These are phyloP conservation scores for Sylvia borin DNA, from an alignment of 2,797 vertebrate species.

Conservation along the genomic window DNA sequence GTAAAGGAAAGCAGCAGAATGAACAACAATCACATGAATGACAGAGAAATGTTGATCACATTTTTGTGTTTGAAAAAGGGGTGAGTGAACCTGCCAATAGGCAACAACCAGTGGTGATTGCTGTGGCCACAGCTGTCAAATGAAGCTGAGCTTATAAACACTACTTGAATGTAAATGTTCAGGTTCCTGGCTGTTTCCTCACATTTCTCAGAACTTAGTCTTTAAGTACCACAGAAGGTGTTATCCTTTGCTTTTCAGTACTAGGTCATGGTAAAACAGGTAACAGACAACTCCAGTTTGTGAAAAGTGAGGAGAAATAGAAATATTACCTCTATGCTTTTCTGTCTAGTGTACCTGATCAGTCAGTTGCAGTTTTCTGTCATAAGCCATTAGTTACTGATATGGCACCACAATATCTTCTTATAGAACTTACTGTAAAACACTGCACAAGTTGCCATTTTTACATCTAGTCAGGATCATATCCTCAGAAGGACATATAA, in stretches of 20 bases:
- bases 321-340: neutral
- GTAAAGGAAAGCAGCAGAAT: conserved; percentile 23
- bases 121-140: neutral
- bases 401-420: neutral
- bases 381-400: neutral
- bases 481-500: neutral
- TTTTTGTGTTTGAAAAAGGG: neutral
- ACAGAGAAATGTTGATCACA: neutral
- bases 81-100: neutral
- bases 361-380: neutral
- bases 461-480: neutral
- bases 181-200: neutral
- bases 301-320: neutral
- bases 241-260: neutral
- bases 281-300: neutral
- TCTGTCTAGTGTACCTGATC: neutral
- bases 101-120: neutral
- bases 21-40: neutral
- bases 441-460: neutral
- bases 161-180: neutral
- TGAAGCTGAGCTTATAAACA: neutral
- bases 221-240: neutral
- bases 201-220: neutral
- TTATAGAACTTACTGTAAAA: neutral
- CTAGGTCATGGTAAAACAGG: neutral